These are phyloP conservation scores for Eledone cirrhosa DNA, from an alignment of 2,888 invertebrate species.

Conservation along the genomic window DNA sequence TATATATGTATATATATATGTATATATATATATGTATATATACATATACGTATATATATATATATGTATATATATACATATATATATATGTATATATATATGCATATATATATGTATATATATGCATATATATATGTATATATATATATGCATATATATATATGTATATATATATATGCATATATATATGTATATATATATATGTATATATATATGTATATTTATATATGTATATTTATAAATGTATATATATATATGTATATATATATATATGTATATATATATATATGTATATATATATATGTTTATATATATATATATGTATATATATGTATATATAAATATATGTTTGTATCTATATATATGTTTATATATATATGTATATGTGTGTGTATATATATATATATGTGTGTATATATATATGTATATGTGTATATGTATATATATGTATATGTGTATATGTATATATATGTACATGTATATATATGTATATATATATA, in stretches of 20 bases:
- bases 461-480: neutral
- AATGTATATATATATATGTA: constrained; percentile 14
- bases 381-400: neutral
- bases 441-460: neutral
- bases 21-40: neutral
- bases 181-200: neutral
- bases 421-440: neutral
- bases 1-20: neutral
- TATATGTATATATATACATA: neutral
- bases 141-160: neutral
- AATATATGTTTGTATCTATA: neutral
- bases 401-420: neutral
- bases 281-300: constrained; percentile 52
- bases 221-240: neutral
- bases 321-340: neutral
- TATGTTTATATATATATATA: constrained; percentile 1
- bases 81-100: neutral
- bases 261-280: constrained; percentile 10
- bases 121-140: neutral
- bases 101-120: neutral
- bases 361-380: neutral
- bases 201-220: neutral
- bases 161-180: neutral
- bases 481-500: neutral
- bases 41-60: neutral